A percentile compares a stretch with the other conserved stretches of the same genome.
Evolutionary conservation across 2,888 invertebrate species (phyloP).

Genomic region (Apocheima hispidaria): DNA sequence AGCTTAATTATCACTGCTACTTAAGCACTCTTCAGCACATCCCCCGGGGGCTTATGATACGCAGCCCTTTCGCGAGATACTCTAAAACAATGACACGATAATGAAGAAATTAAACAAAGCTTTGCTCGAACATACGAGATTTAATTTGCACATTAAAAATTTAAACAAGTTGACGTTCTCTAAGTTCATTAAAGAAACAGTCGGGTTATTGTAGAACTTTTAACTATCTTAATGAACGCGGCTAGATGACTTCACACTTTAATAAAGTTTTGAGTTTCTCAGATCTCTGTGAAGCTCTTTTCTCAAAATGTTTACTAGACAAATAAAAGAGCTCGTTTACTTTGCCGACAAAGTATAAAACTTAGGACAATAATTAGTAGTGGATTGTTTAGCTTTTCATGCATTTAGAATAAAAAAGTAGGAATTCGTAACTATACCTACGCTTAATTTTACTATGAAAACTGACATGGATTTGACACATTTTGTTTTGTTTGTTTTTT

Average conservation of each 20-base stretch:
- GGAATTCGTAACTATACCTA: too few species aligned
- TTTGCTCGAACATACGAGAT: constrained; percentile 29
- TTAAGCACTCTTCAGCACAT: constrained; percentile 61
- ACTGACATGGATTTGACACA: too few species aligned
- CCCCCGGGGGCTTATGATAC: constrained; percentile 49
- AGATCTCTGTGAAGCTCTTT: constrained; percentile 30
- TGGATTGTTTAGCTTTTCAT: too few species aligned
- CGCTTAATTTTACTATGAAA: too few species aligned
- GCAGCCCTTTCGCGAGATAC: constrained; percentile 44
- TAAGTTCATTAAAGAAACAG: constrained; percentile 43
- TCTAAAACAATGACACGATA: constrained; percentile 39
- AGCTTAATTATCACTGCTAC: constrained; percentile 79
- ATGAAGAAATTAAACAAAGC: constrained; percentile 39
- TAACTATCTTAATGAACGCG: constrained; percentile 45
- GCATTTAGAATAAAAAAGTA: too few species aligned
- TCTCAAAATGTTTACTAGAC: constrained; percentile 27
- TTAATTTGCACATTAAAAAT: constrained; percentile 35
- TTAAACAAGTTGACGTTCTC: constrained; percentile 34
- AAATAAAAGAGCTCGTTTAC: constrained; percentile 16
- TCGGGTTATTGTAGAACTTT: constrained; percentile 46
- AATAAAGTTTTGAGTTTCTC: constrained; percentile 32
- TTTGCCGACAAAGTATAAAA: constrained; percentile 23
- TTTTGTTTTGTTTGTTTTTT: too few species aligned
- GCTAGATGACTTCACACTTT: constrained; percentile 37
- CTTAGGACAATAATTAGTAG: constrained; percentile 17